Percentiles rank a stretch among this genome's conserved stretches.
These are phyloP conservation scores for Malurus melanocephalus DNA, from an alignment of 2,113 vertebrate genomes.

Conservation along the genomic window DNA sequence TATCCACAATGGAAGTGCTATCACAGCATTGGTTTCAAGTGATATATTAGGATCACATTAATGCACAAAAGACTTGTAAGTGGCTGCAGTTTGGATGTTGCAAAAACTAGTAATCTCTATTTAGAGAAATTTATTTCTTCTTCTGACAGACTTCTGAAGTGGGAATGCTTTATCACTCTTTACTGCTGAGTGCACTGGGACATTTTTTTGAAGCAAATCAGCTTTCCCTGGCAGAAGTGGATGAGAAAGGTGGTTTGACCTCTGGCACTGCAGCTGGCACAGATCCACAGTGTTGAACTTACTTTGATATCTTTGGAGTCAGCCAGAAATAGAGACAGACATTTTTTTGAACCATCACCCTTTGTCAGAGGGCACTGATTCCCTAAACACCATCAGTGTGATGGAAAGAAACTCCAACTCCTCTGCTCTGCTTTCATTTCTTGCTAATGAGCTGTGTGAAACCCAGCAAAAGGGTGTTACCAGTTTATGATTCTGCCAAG, in stretches of 20 bases:
- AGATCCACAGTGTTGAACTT: neutral
- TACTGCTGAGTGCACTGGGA: neutral
- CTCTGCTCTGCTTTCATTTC: neutral
- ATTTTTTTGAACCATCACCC: neutral
- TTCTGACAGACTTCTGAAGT: neutral
- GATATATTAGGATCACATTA: neutral
- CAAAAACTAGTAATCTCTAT: neutral
- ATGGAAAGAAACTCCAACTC: conserved; percentile 29
- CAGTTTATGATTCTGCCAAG: conserved; percentile 44
- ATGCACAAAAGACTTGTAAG: neutral
- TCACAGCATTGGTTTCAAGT: neutral
- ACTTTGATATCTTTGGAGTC: neutral
- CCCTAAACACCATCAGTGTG: neutral
- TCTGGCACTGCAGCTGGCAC: neutral
- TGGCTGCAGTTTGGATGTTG: neutral
- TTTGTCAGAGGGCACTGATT: neutral
- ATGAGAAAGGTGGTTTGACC: neutral
- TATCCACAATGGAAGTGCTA: neutral
- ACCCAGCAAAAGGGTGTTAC: conserved; percentile 58
- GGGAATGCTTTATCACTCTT: neutral
- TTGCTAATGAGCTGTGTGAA: conserved; percentile 8
- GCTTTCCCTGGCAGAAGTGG: neutral
- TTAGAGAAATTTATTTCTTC: neutral
- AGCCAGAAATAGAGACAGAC: neutral
- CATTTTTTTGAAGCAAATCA: neutral